phyloP scores from a whole-genome alignment of 1,140 invertebrate species.

The Lerema accius region DNA sequence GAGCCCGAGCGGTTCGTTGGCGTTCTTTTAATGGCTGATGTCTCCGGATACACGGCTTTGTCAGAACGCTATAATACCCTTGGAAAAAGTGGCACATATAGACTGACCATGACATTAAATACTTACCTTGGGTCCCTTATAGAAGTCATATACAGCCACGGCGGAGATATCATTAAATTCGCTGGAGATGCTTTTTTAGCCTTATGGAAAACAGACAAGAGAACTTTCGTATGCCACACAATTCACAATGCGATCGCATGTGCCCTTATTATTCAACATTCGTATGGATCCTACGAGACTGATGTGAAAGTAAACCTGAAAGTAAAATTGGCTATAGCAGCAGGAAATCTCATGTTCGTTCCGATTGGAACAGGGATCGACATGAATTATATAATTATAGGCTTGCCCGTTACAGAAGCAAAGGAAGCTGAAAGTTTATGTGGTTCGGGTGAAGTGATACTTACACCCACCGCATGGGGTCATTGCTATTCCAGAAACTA shows the following conservation, averaged over 20 bases:
- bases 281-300: constrained; percentile 84
- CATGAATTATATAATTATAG: constrained; percentile 84
- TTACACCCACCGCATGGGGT: constrained; percentile 80
- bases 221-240: constrained; percentile 83
- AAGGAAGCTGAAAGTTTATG: constrained; percentile 81
- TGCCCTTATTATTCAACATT: constrained; percentile 85
- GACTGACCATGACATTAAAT: constrained; percentile 86
- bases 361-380: constrained; percentile 71
- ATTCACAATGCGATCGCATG: constrained; percentile 85
- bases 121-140: constrained; percentile 87
- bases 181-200: constrained; percentile 87
- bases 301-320: constrained; percentile 85
- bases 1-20: constrained; percentile 81
- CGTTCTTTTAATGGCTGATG: constrained; percentile 85
- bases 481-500: constrained; percentile 79
- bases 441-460: constrained; percentile 80
- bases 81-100: constrained; percentile 85
- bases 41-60: constrained; percentile 86
- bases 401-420: constrained; percentile 85
- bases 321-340: constrained; percentile 79
- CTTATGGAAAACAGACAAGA: constrained; percentile 84
- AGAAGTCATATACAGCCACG: constrained; percentile 85
- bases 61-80: constrained; percentile 86
- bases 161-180: constrained; percentile 87
- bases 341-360: constrained; percentile 70